Evolutionary conservation across 2,113 vertebrate species (phyloP), one percentile per base, ranked within the genome.

Genomic region (Etheostoma cragini): DNA sequence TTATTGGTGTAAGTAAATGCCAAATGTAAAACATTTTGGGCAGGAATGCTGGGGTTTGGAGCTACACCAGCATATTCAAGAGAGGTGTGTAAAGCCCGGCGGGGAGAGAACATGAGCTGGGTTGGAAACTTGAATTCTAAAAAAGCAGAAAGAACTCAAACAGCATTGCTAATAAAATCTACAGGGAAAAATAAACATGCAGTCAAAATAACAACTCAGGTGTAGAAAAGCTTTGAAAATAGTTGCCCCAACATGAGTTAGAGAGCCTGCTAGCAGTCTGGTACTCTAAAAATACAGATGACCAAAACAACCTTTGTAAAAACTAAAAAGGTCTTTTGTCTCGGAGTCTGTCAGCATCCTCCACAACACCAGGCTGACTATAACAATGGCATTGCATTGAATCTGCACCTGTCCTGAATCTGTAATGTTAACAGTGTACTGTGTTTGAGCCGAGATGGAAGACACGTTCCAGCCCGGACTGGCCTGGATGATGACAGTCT

Each of bases 1-100:
- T 67, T 45, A 53, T 80, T 65, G 53, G 46, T 72, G 66, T 81
- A 79, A 92, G 84, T 82, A 89, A 78, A 78, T 2, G 11, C 8
- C 3, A 54, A 72, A 84, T 26, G 38, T 7, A 1, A 30, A 30
- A 30, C 30, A 30, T 26, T 54, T 54, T 45, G 10, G 26, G 17
- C 66, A 57, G 0, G 8, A 3, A 21, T 35, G 61, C 53, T 21
- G 61, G 46, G 14, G 4, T 19, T 63, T 57, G 1, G 3, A 62
- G n/a, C 8, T 17, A 21, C 16, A 26, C 10, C 30, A 8, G 30
- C 33, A 30, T 46, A 21, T 73, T 71, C 8, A 45, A 65, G 19
- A 22, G 58, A 35, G 21, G 4, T 69, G 13, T 1, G 11, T 52
- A 14, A 50, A 11, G 60, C 10, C 33, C 19, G 50, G 16, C 54